Evolutionary conservation across 2,113 vertebrate genomes (phyloP), one percentile per base, ranked within the genome.

Genomic region (Clarias batrachus): DNA sequence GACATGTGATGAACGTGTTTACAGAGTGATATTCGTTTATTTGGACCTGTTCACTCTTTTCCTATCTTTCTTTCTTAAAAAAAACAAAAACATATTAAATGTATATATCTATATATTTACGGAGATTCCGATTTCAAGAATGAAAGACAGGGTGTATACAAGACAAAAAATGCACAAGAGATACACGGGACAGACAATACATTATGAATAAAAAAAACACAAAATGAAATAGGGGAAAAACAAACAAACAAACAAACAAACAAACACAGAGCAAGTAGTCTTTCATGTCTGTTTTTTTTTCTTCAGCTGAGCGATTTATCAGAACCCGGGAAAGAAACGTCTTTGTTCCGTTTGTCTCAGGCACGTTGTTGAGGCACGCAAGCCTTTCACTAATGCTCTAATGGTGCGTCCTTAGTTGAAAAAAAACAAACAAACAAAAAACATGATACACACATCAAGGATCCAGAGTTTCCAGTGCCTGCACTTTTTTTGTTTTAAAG

Each of bases 391-490:
- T 21, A 63, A 30, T 74, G 60, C 54, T 41, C 59, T 25, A 62
- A 66, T 62, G 79, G 68, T 11, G 56, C 57, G 65, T 86, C 65
- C 65, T 79, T 56, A 37, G n/a, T 68, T 80, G 12, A 56, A 52
- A 81, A 37, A 73, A 48, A 52, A 86, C 73, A 60, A 60, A 71
- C 71, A 54, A 59, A 3, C 2, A 1, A 52, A 23, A 6, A n/a
- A 25, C 37, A 37, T 33, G 8, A 71, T 71, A 59, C 33, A 59
- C 33, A 81, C 57, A 37, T 57, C 54, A 80, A 80, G 77, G 63
- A 80, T 82, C 70, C 70, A 83, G 23, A 54, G 85, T 87, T 57
- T 76, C 78, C 82, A 70, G 77, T 76, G 80, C 87, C 78, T 83
- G 77, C 59, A 86, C 59, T 48, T 86, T 74, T 37, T 70, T 33